These are phyloP conservation scores for Epinotia demarniana DNA, from an alignment of 2,888 invertebrate species.

Conservation along the genomic window DNA sequence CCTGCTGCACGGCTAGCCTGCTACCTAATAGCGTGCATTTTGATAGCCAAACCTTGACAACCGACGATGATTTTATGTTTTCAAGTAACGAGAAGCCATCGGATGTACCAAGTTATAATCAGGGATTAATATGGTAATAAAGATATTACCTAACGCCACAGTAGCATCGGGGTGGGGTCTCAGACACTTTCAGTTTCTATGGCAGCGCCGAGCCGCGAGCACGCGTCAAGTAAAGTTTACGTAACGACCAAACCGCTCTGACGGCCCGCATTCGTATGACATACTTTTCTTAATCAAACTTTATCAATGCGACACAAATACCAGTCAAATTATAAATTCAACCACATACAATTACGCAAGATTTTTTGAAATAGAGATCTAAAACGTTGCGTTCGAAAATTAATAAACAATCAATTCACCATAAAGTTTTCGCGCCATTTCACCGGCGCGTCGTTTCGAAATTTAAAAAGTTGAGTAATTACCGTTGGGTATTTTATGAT, in stretches of 20 bases:
- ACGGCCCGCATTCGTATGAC: slow-evolving; percentile 75
- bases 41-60: neutral
- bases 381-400: slow-evolving; percentile 22
- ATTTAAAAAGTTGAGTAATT: slow-evolving; percentile 47
- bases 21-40: neutral
- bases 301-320: slow-evolving; percentile 43
- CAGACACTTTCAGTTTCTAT: slow-evolving; percentile 79
- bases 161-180: slow-evolving; percentile 61
- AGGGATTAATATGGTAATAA: slow-evolving; percentile 68
- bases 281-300: slow-evolving; percentile 64
- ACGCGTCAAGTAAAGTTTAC: slow-evolving; percentile 64
- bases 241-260: slow-evolving; percentile 57
- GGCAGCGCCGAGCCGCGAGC: slow-evolving; percentile 63
- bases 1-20: no score
- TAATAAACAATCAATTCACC: slow-evolving; percentile 47
- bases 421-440: slow-evolving; percentile 52
- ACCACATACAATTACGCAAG: slow-evolving; percentile 31
- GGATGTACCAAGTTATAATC: slow-evolving; percentile 60
- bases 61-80: slow-evolving; percentile 9
- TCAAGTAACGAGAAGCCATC: slow-evolving; percentile 51
- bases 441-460: slow-evolving; percentile 47
- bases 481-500: slow-evolving; percentile 42
- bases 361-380: slow-evolving; percentile 13
- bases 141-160: slow-evolving; percentile 63
- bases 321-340: slow-evolving; percentile 17